Conservation (phyloP, 2,113 vertebrate species). For the Tiliqua scincoides region DNA sequence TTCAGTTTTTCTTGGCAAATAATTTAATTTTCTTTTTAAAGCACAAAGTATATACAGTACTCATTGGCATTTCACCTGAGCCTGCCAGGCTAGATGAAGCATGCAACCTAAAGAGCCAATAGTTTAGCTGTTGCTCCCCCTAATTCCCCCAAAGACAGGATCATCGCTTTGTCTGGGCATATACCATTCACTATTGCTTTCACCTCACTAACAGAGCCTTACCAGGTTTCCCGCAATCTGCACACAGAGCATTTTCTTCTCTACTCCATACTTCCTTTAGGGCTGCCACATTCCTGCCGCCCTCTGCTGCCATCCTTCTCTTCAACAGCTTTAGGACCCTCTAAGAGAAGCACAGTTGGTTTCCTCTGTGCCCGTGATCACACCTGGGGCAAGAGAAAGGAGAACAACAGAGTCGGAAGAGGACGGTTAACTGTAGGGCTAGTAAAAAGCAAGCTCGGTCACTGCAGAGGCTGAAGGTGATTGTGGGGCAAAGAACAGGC, state of each 20-base stretch:
- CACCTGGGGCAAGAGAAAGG: background rate
- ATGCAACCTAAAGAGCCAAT: background rate
- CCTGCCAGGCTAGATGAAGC: background rate
- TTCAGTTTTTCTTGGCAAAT: background rate
- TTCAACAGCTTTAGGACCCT: background rate
- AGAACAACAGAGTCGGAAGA: background rate
- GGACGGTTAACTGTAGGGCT: background rate
- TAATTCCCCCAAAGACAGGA: too few relatives aligned
- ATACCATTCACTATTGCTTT: background rate
- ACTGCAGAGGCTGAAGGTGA: background rate
- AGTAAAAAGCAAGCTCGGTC: constrained; percentile 13
- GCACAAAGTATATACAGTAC: background rate
- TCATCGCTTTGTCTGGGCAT: background rate
- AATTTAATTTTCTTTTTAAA: background rate
- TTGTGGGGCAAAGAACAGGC: constrained; percentile 49
- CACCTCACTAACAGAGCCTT: background rate
- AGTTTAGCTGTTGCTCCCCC: background rate
- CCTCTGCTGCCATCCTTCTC: constrained; percentile 49
- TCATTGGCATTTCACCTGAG: background rate
- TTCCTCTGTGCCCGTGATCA: constrained; percentile 23
- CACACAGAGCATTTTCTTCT: constrained; percentile 62
- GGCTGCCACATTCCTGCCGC: constrained; percentile 18
- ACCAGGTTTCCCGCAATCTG: constrained; percentile 51
- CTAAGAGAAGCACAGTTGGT: constrained; percentile 11
- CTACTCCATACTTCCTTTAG: constrained; percentile 68